Evolutionary conservation across 2,797 vertebrate genomes (phyloP), one percentile per base, ranked within the genome.

Genomic region (Delichon dasypus): DNA sequence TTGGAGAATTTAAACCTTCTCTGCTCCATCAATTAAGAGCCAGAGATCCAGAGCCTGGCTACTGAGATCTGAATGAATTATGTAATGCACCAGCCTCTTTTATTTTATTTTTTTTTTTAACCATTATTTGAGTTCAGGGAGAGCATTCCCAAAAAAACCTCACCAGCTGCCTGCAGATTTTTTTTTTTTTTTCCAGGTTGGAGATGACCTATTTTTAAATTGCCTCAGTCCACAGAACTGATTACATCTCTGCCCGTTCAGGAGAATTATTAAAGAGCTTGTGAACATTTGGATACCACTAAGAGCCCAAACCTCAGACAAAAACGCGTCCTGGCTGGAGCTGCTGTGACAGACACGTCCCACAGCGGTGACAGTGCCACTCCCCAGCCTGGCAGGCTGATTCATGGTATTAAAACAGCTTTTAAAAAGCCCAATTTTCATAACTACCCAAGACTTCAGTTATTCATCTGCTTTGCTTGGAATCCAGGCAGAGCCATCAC

Each of bases 21-120:
- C 95, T 70, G 47, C 95, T 96, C 81, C 91, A 92, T 92, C 95
- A 96, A 95, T 96, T 93, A 97, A 95, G 94, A 97, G 95, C 38
- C 82, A 96, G 70, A 82, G 92, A 94, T 95, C 90, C 91, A 88
- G 96, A 92, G 90, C 74, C 38, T 53, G 81, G 75, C 70, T 94
- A 89, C 61, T 27, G 73, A 86, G 91, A 48, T 48, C 73, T 88
- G 65, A 96, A 95, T 91, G 90, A 92, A 92, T 95, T 94, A 95
- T 62, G 85, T 84, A 91, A 96, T 55, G 80, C 38, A 85, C 29
- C 44, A n/a, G 58, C 27, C 38, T 38, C 38, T 38, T 38, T 12
- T 38, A 38, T 38, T 38, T 11, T 38, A 38, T 38, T 83, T 54
- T n/a, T 54, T 94, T 77, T 19, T 91, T 64, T 26, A 57, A 85